These are phyloP conservation scores for Cladopsammia gracilis DNA, from an alignment of 64 coral and sea anemone species.

Conservation along the genomic window DNA sequence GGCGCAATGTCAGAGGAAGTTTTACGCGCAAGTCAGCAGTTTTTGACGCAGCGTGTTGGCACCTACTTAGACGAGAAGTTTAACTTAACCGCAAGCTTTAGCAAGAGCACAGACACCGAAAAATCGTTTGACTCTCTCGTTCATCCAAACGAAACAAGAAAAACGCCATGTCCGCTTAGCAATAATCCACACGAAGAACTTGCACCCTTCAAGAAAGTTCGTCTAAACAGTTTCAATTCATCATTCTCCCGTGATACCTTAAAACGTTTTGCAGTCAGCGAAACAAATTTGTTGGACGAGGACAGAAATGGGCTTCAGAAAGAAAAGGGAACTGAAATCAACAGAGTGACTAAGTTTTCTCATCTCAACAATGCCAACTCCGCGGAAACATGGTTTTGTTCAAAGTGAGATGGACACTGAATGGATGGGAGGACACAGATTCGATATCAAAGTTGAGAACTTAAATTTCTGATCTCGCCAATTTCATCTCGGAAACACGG, in stretches of 20 bases:
- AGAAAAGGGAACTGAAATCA: conserved; percentile 30
- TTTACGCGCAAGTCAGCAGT: conserved; percentile 83
- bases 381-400: conserved; percentile 66
- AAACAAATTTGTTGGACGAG: conserved; percentile 77
- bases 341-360: conserved; percentile 71
- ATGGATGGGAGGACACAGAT: background rate
- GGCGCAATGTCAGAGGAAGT: conserved; percentile 72
- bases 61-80: conserved; percentile 80
- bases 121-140: background rate
- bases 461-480: background rate
- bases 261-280: conserved; percentile 80
- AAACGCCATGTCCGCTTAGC: conserved; percentile 42
- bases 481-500: background rate
- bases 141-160: background rate
- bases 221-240: conserved; percentile 80
- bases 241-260: conserved; percentile 77
- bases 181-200: background rate
- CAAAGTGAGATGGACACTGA: background rate
- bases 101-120: conserved; percentile 21
- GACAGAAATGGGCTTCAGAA: background rate
- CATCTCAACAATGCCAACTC: conserved; percentile 80
- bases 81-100: conserved; percentile 66
- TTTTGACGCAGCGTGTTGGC: conserved; percentile 49
- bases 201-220: conserved; percentile 2
- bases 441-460: background rate